phyloP scores from a whole-genome alignment of 2,797 vertebrate species.

The Perodicticus potto region DNA sequence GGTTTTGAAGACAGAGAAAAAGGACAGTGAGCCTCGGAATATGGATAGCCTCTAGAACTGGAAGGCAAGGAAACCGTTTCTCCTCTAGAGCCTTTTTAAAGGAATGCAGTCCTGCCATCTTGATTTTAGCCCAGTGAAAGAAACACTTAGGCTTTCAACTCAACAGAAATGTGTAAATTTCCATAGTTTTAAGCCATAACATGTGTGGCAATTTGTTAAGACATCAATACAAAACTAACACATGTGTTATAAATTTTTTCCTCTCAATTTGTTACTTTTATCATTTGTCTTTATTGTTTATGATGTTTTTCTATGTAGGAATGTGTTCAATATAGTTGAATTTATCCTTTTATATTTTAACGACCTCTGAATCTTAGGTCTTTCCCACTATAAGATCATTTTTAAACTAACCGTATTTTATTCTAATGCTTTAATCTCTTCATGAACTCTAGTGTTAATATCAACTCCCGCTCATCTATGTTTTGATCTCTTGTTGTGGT shows the following conservation, averaged over 20 bases:
- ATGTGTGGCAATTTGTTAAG: background rate
- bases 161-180: background rate
- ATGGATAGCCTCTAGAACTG: background rate
- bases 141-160: background rate
- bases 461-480: background rate
- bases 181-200: background rate
- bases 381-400: background rate
- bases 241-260: background rate
- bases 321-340: constrained; percentile 23
- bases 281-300: background rate
- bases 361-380: background rate
- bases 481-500: background rate
- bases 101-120: background rate
- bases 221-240: background rate
- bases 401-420: background rate
- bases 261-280: background rate
- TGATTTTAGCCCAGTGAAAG: background rate
- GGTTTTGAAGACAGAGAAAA: background rate
- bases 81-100: background rate
- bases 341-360: constrained; percentile 13
- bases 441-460: background rate
- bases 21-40: background rate
- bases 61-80: background rate
- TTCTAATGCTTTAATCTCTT: background rate
- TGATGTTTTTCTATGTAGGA: background rate